These are phyloP conservation scores for Boleophthalmus pectinirostris DNA, from an alignment of 2,113 vertebrate species.

Conservation along the genomic window DNA sequence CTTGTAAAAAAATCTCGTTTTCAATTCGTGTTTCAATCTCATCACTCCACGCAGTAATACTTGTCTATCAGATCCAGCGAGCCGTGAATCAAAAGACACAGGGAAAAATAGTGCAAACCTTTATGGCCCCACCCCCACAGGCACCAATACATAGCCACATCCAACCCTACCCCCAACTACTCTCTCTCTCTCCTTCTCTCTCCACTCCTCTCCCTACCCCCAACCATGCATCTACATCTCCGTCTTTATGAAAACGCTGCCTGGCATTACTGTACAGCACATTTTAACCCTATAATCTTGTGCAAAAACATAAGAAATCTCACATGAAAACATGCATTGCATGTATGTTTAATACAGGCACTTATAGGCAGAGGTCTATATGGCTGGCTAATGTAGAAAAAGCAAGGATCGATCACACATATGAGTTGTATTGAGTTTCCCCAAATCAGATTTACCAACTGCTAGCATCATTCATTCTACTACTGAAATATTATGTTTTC, in stretches of 20 bases:
- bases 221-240: constrained; percentile 40
- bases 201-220: constrained; percentile 7
- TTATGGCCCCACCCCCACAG: constrained; percentile 71
- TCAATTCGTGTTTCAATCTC: constrained; percentile 8
- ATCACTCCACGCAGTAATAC: constrained; percentile 55
- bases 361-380: constrained; percentile 26
- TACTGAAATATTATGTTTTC: not conserved
- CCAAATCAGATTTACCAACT: constrained; percentile 8
- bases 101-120: constrained; percentile 75
- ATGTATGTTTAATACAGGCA: not conserved
- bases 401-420: not conserved
- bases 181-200: constrained; percentile 51
- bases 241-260: constrained; percentile 42
- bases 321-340: not conserved
- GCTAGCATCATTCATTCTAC: not conserved
- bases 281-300: not conserved
- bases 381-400: not conserved
- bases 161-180: constrained; percentile 72
- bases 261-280: constrained; percentile 2
- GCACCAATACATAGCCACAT: constrained; percentile 53
- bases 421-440: constrained; percentile 9
- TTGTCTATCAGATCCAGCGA: constrained; percentile 64
- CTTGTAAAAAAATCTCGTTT: constrained; percentile 13
- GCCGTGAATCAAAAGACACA: constrained; percentile 74
- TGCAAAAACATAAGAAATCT: not conserved